phyloP scores from a whole-genome alignment of 2,888 invertebrate species.

The Uropetala carovei region DNA sequence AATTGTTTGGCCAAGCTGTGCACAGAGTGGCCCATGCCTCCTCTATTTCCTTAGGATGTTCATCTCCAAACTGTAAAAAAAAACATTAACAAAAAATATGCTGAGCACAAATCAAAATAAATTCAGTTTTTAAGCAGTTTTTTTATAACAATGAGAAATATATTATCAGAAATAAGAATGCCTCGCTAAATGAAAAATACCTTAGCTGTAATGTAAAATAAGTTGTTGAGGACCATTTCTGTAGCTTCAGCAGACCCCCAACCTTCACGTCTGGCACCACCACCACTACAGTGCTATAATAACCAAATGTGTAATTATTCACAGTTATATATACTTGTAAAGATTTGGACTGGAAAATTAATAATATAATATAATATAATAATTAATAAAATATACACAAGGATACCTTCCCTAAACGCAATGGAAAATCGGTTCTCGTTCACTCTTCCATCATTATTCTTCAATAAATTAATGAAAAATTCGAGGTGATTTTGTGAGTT shows the following conservation, averaged over 20 bases:
- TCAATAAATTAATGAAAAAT: too few relatives aligned
- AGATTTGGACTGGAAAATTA: too few relatives aligned
- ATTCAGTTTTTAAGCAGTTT: too few relatives aligned
- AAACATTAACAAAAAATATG: constrained; percentile 66
- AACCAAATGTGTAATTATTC: too few relatives aligned
- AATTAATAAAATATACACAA: too few relatives aligned
- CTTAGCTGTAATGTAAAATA: constrained; percentile 98
- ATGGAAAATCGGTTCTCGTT: too few relatives aligned
- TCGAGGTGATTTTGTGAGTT: too few relatives aligned
- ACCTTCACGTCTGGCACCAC: constrained; percentile 87
- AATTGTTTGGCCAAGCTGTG: constrained; percentile 97
- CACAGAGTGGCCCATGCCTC: constrained; percentile 97
- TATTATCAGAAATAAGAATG: not conserved
- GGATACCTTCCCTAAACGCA: too few relatives aligned
- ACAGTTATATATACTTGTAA: too few relatives aligned
- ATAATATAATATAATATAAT: too few relatives aligned
- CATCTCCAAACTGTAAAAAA: constrained; percentile 91
- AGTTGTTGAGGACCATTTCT: constrained; percentile 99
- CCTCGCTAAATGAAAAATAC: constrained; percentile 75
- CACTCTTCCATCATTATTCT: too few relatives aligned
- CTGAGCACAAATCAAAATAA: constrained; percentile 24
- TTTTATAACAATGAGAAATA: constrained; percentile 23
- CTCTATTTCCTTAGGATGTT: constrained; percentile 96
- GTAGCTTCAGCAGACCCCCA: constrained; percentile 99
- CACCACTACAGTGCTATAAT: constrained; percentile 81